Evolutionary conservation across 2,888 invertebrate species (phyloP).

Genomic region (Agrochola litura): DNA sequence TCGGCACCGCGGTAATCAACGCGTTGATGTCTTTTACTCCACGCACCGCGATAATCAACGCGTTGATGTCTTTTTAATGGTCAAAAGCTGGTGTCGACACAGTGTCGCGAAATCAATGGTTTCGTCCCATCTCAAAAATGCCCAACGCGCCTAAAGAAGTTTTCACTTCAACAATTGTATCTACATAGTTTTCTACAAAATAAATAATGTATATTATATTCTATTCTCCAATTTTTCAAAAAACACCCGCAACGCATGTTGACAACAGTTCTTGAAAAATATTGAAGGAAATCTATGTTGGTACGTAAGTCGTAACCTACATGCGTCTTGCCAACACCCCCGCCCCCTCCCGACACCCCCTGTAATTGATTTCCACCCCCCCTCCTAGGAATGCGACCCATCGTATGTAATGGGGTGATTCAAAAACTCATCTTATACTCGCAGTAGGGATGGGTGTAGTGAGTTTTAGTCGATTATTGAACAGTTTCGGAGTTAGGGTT

Average conservation of each 20-base stretch:
- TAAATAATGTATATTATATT: no score
- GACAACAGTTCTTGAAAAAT: slow-evolving; percentile 62
- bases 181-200: neutral
- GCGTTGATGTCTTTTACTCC: no score
- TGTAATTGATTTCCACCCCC: slow-evolving; percentile 80
- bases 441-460: slow-evolving; percentile 59
- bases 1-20: no score
- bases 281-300: slow-evolving; percentile 60
- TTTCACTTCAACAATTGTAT: neutral
- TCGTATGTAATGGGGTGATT: slow-evolving; percentile 74
- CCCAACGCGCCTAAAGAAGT: no score
- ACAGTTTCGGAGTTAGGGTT: slow-evolving; percentile 1
- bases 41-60: no score
- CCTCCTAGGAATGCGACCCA: slow-evolving; percentile 72
- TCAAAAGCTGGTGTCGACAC: no score
- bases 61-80: no score
- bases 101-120: no score
- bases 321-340: slow-evolving; percentile 60
- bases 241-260: slow-evolving; percentile 15
- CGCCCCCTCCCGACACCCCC: slow-evolving; percentile 58
- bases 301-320: slow-evolving; percentile 63
- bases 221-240: slow-evolving; percentile 17
- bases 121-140: no score
- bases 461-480: slow-evolving; percentile 56
- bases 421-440: slow-evolving; percentile 78